phyloP scores from a whole-genome alignment of 2,113 vertebrate genomes.

The Protomyctophum bolini region DNA sequence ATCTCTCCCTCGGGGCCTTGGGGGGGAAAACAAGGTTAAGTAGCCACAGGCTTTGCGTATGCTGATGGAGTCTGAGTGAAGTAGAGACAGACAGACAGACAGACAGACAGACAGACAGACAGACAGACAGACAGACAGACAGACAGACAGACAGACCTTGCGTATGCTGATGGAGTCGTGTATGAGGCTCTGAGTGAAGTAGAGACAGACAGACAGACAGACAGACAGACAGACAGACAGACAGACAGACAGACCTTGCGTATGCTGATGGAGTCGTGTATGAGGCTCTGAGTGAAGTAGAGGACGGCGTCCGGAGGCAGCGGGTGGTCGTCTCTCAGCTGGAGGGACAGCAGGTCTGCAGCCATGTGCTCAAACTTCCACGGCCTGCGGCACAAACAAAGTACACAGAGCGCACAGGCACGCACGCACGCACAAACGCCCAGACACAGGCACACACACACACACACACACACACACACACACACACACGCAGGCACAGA shows the following conservation, averaged over 20 bases:
- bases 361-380: conserved; percentile 99
- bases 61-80: conserved; percentile 91
- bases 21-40: conserved; percentile 64
- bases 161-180: conserved; percentile 94
- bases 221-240: conserved; percentile 66
- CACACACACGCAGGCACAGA: no score
- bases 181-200: conserved; percentile 91
- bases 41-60: conserved; percentile 87
- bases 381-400: conserved; percentile 75
- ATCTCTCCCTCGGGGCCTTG: conserved; percentile 79
- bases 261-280: conserved; percentile 92
- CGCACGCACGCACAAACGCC: background rate
- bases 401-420: background rate
- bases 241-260: conserved; percentile 84
- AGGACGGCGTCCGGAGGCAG: conserved; percentile 86
- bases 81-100: conserved; percentile 70
- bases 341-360: conserved; percentile 89
- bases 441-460: background rate
- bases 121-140: conserved; percentile 68
- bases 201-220: conserved; percentile 60
- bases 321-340: conserved; percentile 90
- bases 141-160: conserved; percentile 80
- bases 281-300: conserved; percentile 92
- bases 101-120: no score
- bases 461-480: no score